phyloP scores from a whole-genome alignment of 2,113 vertebrate species.

The Apteryx owenii region DNA sequence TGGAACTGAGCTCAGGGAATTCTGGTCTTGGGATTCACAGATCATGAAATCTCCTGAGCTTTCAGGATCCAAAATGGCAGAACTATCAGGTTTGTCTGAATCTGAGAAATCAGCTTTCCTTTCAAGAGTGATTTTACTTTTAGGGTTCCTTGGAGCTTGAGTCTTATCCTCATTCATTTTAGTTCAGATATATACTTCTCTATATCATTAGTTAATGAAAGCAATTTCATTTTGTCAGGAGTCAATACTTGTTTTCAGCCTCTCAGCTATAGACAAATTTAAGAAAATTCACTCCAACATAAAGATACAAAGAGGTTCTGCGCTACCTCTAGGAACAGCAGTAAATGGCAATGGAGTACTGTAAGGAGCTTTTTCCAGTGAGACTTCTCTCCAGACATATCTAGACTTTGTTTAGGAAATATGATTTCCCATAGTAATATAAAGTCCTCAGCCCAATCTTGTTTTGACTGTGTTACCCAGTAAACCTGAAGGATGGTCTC shows the following conservation, averaged over 20 bases:
- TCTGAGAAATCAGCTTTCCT: background rate
- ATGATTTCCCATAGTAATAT: background rate
- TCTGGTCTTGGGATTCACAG: background rate
- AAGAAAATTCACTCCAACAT: background rate
- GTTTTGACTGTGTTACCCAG: background rate
- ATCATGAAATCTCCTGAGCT: background rate
- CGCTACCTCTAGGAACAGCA: background rate
- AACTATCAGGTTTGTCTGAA: background rate
- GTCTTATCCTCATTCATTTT: background rate
- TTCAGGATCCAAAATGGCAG: background rate
- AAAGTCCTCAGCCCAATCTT: slow-evolving; percentile 4
- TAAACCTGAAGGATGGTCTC: slow-evolving; percentile 41
- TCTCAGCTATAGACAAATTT: background rate
- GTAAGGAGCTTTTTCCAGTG: background rate
- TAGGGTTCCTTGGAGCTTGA: background rate
- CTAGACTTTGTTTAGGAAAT: slow-evolving; percentile 25
- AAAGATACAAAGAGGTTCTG: background rate
- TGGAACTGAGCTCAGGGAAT: background rate
- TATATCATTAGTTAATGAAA: background rate
- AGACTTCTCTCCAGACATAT: background rate
- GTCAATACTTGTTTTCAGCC: background rate
- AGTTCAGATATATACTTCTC: background rate
- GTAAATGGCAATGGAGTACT: background rate
- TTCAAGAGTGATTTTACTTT: background rate
- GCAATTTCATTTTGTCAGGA: background rate